Conservation (phyloP, 2,113 vertebrate species). For the Zosterops borbonicus region DNA sequence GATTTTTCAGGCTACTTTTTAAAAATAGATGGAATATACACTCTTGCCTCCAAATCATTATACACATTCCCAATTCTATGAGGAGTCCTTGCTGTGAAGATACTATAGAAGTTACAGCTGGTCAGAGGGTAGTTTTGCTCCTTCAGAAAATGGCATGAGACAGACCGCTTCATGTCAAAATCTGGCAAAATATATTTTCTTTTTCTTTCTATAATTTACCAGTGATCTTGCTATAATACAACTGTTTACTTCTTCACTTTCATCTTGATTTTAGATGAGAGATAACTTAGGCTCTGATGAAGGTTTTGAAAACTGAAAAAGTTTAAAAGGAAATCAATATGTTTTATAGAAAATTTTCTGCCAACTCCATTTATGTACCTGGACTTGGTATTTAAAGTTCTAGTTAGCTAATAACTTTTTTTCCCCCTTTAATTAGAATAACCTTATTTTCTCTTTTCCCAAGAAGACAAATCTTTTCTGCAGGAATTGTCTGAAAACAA, state of each 20-base stretch:
- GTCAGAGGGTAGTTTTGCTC: neutral
- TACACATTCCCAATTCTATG: neutral
- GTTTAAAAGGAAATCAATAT: neutral
- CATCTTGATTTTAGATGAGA: neutral
- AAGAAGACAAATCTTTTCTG: neutral
- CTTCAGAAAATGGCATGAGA: neutral
- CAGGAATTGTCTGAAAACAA: neutral
- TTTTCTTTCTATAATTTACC: neutral
- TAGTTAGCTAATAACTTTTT: neutral
- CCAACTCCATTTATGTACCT: neutral
- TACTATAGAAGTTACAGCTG: neutral
- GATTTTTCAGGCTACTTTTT: neutral
- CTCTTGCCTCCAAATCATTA: neutral
- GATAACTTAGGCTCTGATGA: neutral
- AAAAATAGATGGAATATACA: neutral
- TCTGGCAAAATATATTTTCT: neutral
- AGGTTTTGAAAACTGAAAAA: neutral
- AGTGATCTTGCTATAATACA: neutral
- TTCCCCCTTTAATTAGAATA: neutral
- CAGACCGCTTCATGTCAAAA: neutral
- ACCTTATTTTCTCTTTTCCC: neutral
- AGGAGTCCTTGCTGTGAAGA: neutral
- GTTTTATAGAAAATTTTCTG: neutral
- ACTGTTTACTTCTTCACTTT: neutral
- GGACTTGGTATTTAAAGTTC: neutral